These are phyloP conservation scores for Cacoxenus indagator DNA, from an alignment of 2,888 invertebrate species.

Conservation along the genomic window DNA sequence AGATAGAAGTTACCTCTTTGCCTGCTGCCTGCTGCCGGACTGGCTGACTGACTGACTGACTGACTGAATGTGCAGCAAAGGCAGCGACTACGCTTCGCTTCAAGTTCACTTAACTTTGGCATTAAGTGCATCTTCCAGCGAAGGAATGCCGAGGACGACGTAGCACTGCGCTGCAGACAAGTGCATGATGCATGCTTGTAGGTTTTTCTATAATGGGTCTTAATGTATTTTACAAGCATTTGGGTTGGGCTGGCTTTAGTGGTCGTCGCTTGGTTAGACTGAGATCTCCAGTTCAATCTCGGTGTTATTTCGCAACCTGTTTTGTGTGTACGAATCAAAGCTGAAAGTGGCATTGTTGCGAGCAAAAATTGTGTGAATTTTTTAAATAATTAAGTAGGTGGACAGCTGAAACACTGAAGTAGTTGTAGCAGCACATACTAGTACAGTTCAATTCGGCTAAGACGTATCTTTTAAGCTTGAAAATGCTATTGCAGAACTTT, in stretches of 20 bases:
- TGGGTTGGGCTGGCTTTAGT: neutral
- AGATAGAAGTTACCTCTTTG: too few species aligned
- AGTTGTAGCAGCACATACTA: neutral
- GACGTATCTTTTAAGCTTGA: too few species aligned
- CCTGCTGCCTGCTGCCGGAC: neutral
- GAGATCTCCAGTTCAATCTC: neutral
- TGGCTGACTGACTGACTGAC: constrained; percentile 1
- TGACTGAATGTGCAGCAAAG: constrained; percentile 20
- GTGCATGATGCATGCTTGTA: constrained; percentile 18
- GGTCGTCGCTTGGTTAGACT: neutral
- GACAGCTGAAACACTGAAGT: constrained; percentile 35
- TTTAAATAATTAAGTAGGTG: constrained; percentile 63
- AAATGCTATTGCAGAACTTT: too few species aligned
- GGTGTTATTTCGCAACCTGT: constrained; percentile 52
- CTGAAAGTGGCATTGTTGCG: neutral
- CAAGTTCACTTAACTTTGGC: constrained; percentile 64
- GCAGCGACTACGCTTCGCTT: constrained; percentile 43
- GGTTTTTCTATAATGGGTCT: constrained; percentile 23
- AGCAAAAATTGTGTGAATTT: constrained; percentile 57
- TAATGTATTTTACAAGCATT: constrained; percentile 17
- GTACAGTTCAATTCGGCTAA: neutral
- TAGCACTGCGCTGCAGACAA: constrained; percentile 33
- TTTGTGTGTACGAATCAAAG: neutral
- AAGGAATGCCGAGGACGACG: constrained; percentile 44
- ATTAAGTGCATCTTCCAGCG: constrained; percentile 59